Evolutionary conservation across 2,888 invertebrate genomes (phyloP), one percentile per base, ranked within the genome.

Genomic region (Eurois occulta): DNA sequence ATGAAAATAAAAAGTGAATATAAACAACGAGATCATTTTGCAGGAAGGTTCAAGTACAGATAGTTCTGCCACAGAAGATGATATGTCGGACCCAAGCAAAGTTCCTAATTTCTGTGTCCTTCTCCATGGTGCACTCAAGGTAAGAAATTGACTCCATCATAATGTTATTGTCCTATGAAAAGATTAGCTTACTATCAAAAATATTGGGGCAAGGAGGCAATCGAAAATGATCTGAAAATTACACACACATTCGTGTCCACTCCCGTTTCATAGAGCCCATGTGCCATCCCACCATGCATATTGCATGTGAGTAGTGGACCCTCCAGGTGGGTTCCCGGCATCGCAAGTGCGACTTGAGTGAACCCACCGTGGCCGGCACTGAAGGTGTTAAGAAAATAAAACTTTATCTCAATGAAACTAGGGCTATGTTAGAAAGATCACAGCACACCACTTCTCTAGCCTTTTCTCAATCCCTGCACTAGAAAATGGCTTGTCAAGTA

Each of bases 81-180:
- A 97, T 80, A 95, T 95, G 66, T 95, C 97, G 1, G 98, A 98
- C 90, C 98, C 98, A 74, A 98, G 98, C 75, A 98, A 98, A 95
- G 97, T 97, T 67, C 98, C 99, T 1, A 99, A 99, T 3, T 98
- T 99, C 92, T 99, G 99, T 93, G 99, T 99, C 8, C 95, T 99
- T 24, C 97, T 99, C 4, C 99, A 99, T 92, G 99, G 99, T 6
- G 99, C 99, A 62, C 96, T 99, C 7, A 99, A 99, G 97, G 98
- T 98, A 89, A 68, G 18, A 16, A 4, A 48, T 52, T n/a, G 8
- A 10, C 13, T 24, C 24, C 11, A 64, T 64, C 35, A 24, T 60
- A 32, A 8, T 62, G 10, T 64, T 24, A 6, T 64, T 64, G 8
- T 46, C 24, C 5, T 46, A 60, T 16, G 11, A 32, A 1, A 75